phyloP scores from a whole-genome alignment of 2,888 invertebrate genomes.

The Microplitis manilae region DNA sequence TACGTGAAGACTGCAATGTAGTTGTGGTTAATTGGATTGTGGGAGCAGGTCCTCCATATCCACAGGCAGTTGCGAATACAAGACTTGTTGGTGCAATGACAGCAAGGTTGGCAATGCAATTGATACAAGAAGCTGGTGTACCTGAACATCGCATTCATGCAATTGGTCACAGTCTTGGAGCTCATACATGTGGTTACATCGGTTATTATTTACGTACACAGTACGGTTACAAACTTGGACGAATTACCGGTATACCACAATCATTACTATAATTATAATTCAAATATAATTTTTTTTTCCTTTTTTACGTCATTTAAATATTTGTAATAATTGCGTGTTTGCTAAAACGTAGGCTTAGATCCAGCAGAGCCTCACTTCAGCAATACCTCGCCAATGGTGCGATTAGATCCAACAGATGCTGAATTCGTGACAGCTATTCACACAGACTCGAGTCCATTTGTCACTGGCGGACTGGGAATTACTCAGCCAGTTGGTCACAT shows the following conservation, averaged over 20 bases:
- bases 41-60: slow-evolving; percentile 90
- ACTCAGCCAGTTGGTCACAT: slow-evolving; percentile 88
- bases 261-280: slow-evolving; percentile 53
- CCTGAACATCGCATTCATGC: slow-evolving; percentile 80
- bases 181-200: slow-evolving; percentile 89
- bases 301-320: background rate
- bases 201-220: slow-evolving; percentile 79
- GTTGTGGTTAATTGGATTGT: slow-evolving; percentile 89
- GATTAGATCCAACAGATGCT: slow-evolving; percentile 90
- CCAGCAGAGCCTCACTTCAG: slow-evolving; percentile 94
- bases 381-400: slow-evolving; percentile 84
- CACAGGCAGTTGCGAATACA: slow-evolving; percentile 93
- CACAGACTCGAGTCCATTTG: slow-evolving; percentile 86
- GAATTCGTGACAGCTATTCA: slow-evolving; percentile 92
- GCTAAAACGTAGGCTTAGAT: slow-evolving; percentile 77
- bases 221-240: slow-evolving; percentile 78
- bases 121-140: slow-evolving; percentile 69
- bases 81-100: slow-evolving; percentile 88
- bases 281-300: background rate
- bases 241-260: slow-evolving; percentile 80
- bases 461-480: slow-evolving; percentile 85
- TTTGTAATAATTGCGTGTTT: slow-evolving; percentile 2
- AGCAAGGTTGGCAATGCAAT: slow-evolving; percentile 78
- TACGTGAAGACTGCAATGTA: slow-evolving; percentile 81
- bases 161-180: slow-evolving; percentile 90